Evolutionary conservation across 2,113 vertebrate genomes (phyloP).

Genomic region (Pseudopipra pipra): DNA sequence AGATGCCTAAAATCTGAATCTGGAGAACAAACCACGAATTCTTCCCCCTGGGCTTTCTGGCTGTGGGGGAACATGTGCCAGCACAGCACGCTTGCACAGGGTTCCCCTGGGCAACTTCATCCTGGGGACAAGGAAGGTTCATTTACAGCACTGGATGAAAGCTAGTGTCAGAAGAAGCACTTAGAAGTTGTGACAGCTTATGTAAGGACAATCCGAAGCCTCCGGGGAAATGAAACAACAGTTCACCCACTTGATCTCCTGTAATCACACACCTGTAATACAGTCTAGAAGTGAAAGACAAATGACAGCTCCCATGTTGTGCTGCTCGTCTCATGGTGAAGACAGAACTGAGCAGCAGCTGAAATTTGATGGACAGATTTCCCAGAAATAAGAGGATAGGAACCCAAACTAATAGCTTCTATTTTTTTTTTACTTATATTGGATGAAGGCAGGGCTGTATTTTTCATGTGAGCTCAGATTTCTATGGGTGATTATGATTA

Average conservation of each 20-base stretch:
- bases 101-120: background rate
- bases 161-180: background rate
- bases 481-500: background rate
- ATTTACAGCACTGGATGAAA: background rate
- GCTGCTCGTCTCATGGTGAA: background rate
- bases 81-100: background rate
- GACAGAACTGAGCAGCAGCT: background rate
- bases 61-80: fast-evolving
- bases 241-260: conserved; percentile 15
- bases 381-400: background rate
- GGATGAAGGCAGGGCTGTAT: background rate
- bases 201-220: background rate
- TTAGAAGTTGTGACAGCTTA: background rate
- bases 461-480: background rate
- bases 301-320: background rate
- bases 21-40: background rate
- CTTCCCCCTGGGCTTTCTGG: background rate
- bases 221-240: background rate
- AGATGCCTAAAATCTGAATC: background rate
- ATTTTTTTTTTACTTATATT: background rate
- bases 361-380: conserved; percentile 15
- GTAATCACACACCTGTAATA: conserved; percentile 7
- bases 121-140: background rate
- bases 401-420: background rate
- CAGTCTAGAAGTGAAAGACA: background rate